A percentile compares a stretch with the other conserved stretches of the same genome.
Conservation (phyloP, 2,797 vertebrate genomes). For the Labroides dimidiatus region DNA sequence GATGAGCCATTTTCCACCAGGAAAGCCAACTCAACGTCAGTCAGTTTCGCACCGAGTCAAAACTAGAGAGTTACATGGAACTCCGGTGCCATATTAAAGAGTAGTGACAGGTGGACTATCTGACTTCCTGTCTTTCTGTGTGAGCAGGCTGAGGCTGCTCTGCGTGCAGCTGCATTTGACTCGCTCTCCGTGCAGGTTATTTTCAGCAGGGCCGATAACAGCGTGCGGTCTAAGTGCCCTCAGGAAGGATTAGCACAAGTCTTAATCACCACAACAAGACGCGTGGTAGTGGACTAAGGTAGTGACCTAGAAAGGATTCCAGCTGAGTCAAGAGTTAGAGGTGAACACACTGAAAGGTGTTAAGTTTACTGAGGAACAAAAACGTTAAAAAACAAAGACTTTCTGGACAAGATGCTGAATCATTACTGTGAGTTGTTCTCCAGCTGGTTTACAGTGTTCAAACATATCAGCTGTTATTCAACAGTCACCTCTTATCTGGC, state of each 20-base stretch:
- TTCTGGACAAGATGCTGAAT: slow-evolving; percentile 19
- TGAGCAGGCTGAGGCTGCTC: not conserved
- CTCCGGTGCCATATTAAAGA: slow-evolving; percentile 2
- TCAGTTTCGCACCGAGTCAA: not conserved
- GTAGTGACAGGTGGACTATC: not conserved
- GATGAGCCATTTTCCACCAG: not conserved
- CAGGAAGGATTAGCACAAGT: slow-evolving; percentile 61
- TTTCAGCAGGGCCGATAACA: slow-evolving; percentile 48
- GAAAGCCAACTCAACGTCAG: not conserved
- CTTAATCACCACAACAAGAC: slow-evolving; percentile 53
- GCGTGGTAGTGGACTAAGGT: slow-evolving; percentile 27
- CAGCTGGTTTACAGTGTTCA: slow-evolving; percentile 11
- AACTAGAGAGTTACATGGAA: not conserved
- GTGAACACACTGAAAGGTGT: not conserved
- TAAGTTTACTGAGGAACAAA: not conserved
- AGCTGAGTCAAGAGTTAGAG: slow-evolving; percentile 39
- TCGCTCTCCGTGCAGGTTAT: slow-evolving; percentile 43
- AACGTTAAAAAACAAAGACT: not conserved
- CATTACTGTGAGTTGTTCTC: not conserved
- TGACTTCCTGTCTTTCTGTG: slow-evolving; percentile 1
- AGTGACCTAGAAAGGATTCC: slow-evolving; percentile 35
- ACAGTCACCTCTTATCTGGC: slow-evolving; percentile 23
- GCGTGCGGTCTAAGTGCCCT: slow-evolving; percentile 41
- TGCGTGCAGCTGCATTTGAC: slow-evolving; percentile 45
- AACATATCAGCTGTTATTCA: slow-evolving; percentile 21